A percentile compares a stretch with the other conserved stretches of the same genome.
Evolutionary conservation across 2,113 vertebrate species (phyloP).

Genomic region (Picathartes gymnocephalus): DNA sequence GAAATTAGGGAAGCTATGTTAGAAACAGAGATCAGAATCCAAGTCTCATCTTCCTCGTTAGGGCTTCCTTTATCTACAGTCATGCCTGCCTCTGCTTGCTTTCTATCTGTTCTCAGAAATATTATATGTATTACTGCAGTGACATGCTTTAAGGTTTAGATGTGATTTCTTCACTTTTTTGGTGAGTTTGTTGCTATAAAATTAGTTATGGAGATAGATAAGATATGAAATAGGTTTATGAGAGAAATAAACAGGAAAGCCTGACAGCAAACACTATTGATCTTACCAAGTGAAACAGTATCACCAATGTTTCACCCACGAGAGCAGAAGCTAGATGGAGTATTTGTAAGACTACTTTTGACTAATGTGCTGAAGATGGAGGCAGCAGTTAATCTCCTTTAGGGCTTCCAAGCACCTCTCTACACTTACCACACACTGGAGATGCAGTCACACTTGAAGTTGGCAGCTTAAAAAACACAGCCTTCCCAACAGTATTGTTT

Average conservation of each 20-base stretch:
- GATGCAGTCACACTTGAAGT: neutral
- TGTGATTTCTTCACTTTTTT: neutral
- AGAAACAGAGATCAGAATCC: neutral
- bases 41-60: neutral
- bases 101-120: neutral
- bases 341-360: conserved; percentile 20
- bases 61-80: neutral
- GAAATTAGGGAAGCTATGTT: neutral
- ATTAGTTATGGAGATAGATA: neutral
- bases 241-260: neutral
- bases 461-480: neutral
- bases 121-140: neutral
- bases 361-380: neutral
- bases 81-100: neutral
- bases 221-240: neutral
- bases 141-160: neutral
- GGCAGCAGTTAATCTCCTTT: neutral
- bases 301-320: neutral
- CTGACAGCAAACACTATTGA: neutral
- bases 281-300: neutral
- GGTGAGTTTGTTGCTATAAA: neutral
- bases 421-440: neutral
- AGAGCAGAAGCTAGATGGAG: neutral
- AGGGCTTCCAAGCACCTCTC: neutral
- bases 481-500: neutral